Conservation (phyloP, 2,113 vertebrate genomes). For the Zosterops hypoxanthus region DNA sequence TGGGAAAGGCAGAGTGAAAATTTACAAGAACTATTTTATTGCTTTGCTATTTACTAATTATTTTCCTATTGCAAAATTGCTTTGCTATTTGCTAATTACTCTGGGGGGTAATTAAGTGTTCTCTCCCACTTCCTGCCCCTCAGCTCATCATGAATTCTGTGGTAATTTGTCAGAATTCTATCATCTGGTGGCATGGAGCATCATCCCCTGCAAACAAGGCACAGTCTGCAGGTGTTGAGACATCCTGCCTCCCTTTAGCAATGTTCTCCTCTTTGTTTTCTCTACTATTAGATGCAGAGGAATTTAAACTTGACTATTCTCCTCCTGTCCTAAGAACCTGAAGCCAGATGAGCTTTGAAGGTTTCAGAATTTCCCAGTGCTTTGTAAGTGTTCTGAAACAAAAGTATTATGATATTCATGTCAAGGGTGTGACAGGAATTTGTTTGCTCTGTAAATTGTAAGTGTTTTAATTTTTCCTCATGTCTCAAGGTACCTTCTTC, state of each 20-base stretch:
- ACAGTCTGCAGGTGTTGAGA: not conserved
- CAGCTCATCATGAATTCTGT: not conserved
- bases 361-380: not conserved
- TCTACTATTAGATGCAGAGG: not conserved
- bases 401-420: not conserved
- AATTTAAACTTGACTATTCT: not conserved
- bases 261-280: not conserved
- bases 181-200: not conserved
- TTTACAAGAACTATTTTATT: not conserved
- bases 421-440: not conserved
- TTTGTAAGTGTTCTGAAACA: not conserved
- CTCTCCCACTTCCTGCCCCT: not conserved
- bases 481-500: not conserved
- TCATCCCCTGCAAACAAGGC: not conserved
- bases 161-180: not conserved
- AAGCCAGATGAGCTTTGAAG: not conserved
- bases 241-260: not conserved
- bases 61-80: not conserved
- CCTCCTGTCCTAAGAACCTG: not conserved
- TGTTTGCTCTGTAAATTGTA: not conserved
- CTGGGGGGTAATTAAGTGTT: not conserved
- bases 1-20: not conserved
- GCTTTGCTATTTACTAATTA: not conserved
- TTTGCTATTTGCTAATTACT: not conserved
- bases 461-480: not conserved